These are phyloP conservation scores for Dendrolimus kikuchii DNA, from an alignment of 1,140 invertebrate genomes.

Conservation along the genomic window DNA sequence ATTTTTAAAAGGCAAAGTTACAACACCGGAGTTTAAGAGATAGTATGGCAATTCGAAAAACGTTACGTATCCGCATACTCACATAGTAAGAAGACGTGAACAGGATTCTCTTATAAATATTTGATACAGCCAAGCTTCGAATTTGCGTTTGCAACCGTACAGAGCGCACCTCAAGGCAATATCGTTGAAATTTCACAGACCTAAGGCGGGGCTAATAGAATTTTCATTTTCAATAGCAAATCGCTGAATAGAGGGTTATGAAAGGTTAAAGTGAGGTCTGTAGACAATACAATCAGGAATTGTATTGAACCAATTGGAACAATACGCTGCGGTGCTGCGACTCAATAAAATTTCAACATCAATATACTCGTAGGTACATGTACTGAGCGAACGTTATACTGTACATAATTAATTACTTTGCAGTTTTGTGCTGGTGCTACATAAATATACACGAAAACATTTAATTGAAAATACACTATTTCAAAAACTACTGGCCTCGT, in stretches of 20 bases:
- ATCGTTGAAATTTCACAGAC: constrained; percentile 27
- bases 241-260: constrained; percentile 13
- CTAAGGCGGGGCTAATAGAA: constrained; percentile 28
- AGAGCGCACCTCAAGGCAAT: constrained; percentile 20
- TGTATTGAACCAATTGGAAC: neutral
- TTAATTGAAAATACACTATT: too few species aligned
- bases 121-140: constrained; percentile 23
- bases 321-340: neutral
- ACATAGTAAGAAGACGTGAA: constrained; percentile 17
- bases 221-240: constrained; percentile 29
- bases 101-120: constrained; percentile 42
- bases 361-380: too few species aligned
- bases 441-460: too few species aligned
- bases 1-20: constrained; percentile 4
- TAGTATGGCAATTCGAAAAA: constrained; percentile 15
- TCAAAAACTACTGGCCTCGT: too few species aligned
- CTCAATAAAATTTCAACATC: too few species aligned
- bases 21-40: constrained; percentile 10
- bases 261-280: neutral
- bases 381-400: too few species aligned
- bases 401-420: too few species aligned
- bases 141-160: constrained; percentile 26
- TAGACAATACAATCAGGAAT: neutral
- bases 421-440: too few species aligned
- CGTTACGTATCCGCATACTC: constrained; percentile 7